Conservation (phyloP, 1,140 invertebrate species). For the Calliopsis andreniformis region DNA sequence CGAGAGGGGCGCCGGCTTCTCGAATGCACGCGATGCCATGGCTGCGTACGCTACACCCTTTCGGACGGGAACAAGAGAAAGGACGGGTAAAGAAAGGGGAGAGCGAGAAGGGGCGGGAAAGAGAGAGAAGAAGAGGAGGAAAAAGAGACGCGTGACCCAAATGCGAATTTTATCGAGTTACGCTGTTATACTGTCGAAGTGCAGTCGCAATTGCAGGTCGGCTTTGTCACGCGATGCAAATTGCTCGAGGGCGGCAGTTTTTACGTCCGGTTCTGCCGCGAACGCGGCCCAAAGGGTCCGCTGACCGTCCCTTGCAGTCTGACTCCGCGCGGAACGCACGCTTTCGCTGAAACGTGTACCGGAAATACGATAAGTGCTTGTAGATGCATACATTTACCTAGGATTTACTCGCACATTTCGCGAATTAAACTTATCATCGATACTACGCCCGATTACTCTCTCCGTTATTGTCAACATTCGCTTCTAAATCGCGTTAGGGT, state of each 20-base stretch:
- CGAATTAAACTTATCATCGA: slow-evolving; percentile 42
- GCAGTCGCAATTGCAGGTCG: slow-evolving; percentile 67
- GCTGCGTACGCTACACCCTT: slow-evolving; percentile 20
- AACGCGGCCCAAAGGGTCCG: slow-evolving; percentile 9
- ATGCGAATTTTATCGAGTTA: slow-evolving; percentile 75
- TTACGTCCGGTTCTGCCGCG: slow-evolving; percentile 54
- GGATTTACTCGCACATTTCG: not conserved
- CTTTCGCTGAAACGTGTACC: slow-evolving; percentile 44
- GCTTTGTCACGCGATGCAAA: slow-evolving; percentile 73
- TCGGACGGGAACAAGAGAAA: not conserved
- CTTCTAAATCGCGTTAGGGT: not conserved
- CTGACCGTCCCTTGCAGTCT: not conserved
- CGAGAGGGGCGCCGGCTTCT: slow-evolving; percentile 16
- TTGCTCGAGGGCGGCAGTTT: slow-evolving; percentile 60
- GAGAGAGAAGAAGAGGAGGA: not conserved
- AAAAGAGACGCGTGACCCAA: slow-evolving; percentile 71
- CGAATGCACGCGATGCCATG: slow-evolving; percentile 53
- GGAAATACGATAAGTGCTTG: slow-evolving; percentile 59
- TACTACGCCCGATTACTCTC: slow-evolving; percentile 13
- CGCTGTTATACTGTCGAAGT: slow-evolving; percentile 70
- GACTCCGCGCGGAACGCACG: slow-evolving; percentile 13
- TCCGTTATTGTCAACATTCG: slow-evolving; percentile 30
- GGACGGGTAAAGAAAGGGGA: not conserved
- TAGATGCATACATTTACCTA: slow-evolving; percentile 29
- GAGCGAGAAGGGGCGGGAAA: not conserved